Base-by-base conservation (phyloP, 2,797 vertebrate species). In the Psittacula derbiana region DNA sequence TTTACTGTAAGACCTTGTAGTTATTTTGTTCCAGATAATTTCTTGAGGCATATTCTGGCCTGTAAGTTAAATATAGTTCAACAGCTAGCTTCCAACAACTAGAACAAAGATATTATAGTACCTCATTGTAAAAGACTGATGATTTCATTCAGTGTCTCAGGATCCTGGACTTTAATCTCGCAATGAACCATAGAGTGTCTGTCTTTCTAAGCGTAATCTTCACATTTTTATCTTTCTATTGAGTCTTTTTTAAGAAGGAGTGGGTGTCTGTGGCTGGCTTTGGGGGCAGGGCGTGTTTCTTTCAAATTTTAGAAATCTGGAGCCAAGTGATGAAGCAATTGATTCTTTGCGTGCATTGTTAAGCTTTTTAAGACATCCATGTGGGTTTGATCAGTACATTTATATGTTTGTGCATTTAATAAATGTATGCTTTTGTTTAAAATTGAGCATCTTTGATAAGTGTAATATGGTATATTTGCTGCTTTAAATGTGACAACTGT, bases 131-230 rank as follows among this genome's bases (percentile, higher is more conserved):
- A 87, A 95, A 85, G 55, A 47, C 50, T n/a, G 71, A 80, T 93
- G 40, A 92, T 92, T 94, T 92, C 81, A 96, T 94, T 83, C 33
- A 50, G 0, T 70, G 44, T 80, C 75, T 66, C 12, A 52, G 44
- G 31, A 86, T 82, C 49, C 23, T 64, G 41, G 79, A 74, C 81
- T 93, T 96, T 76, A 80, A 82, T 96, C 65, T 94, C 41, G 12
- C 60, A 83, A 15, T 76, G 65, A 76, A 55, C 69, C 25, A 74
- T 28, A 76, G 58, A 61, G 31, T 64, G 61, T 73, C 83, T 86
- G 41, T 92, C 64, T 95, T 93, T 91, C 21, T 86, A 46, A 93
- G 28, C 69, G 80, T 71, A 57, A 57, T 79, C 69, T 79, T 94
- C 73, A 52, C 52, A 90, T 76, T 95, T 92, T 91, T 80, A 30